A percentile compares a stretch with the other conserved stretches of the same genome.
These are phyloP conservation scores for Odontamblyopus rebecca DNA, from an alignment of 2,797 vertebrate genomes.

Conservation along the genomic window DNA sequence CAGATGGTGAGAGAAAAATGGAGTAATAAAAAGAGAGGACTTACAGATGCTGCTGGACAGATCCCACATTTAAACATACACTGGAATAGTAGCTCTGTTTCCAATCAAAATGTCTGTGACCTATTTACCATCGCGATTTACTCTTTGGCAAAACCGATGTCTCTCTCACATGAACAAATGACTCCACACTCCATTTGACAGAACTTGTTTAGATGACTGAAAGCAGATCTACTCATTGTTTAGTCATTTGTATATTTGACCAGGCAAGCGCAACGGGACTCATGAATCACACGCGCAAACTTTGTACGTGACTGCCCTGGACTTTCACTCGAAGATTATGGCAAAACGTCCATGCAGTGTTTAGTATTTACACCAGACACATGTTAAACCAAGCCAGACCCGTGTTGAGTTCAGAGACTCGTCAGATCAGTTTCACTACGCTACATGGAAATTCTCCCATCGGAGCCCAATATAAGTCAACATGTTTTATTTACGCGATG, in stretches of 20 bases:
- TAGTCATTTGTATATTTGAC: slow-evolving; percentile 8
- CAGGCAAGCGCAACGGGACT: not conserved
- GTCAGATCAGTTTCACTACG: not conserved
- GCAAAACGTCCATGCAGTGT: slow-evolving; percentile 5
- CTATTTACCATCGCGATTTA: slow-evolving; percentile 1
- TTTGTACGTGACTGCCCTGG: not conserved
- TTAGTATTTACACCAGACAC: slow-evolving; percentile 7
- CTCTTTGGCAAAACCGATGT: not conserved
- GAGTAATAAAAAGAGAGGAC: not conserved
- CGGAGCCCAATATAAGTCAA: not conserved
- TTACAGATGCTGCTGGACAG: not conserved
- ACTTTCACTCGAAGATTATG: not conserved
- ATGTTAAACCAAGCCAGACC: not conserved
- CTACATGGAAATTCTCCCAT: not conserved
- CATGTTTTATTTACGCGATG: not conserved
- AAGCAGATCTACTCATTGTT: slow-evolving; percentile 8
- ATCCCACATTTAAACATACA: not conserved
- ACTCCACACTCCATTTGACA: slow-evolving; percentile 3
- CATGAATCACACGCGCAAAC: not conserved
- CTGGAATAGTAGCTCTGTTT: not conserved
- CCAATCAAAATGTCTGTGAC: slow-evolving; percentile 5
- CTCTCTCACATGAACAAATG: slow-evolving; percentile 1
- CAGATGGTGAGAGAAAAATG: not conserved
- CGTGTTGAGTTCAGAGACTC: not conserved
- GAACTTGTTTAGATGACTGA: slow-evolving; percentile 1